Evolutionary conservation across 1,140 invertebrate species (phyloP).

Genomic region (Drosophila suzukii): DNA sequence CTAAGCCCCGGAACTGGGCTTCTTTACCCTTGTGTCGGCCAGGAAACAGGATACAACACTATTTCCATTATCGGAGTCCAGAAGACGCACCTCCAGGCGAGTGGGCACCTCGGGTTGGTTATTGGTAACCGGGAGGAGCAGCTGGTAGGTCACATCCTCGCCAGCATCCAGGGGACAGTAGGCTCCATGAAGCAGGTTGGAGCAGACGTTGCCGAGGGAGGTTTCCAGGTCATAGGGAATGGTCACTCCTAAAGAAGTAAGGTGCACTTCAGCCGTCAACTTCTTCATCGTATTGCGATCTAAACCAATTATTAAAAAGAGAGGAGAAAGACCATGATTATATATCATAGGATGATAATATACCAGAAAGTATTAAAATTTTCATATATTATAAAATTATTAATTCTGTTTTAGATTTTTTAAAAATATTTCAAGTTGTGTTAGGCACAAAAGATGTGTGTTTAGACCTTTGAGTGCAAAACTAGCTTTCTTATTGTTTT

Average conservation of each 20-base stretch:
- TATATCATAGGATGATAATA: not conserved
- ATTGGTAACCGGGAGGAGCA: conserved; percentile 49
- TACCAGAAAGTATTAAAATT: too few relatives aligned
- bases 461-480: too few relatives aligned
- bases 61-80: conserved; percentile 40
- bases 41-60: conserved; percentile 63
- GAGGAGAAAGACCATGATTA: not conserved
- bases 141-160: conserved; percentile 76
- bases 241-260: conserved; percentile 66
- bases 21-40: conserved; percentile 65
- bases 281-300: conserved; percentile 54
- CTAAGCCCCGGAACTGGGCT: conserved; percentile 20
- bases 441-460: too few relatives aligned
- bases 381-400: not conserved
- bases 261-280: conserved; percentile 52
- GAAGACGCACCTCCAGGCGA: conserved; percentile 57
- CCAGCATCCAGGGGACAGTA: conserved; percentile 73
- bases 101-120: conserved; percentile 68
- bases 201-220: conserved; percentile 60
- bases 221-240: conserved; percentile 64
- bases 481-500: too few relatives aligned
- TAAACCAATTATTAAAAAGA: not conserved
- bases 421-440: too few relatives aligned
- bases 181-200: conserved; percentile 66
- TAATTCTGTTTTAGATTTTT: not conserved